phyloP scores from a whole-genome alignment of 2,888 invertebrate species.

The Phrixothrix hirtus region DNA sequence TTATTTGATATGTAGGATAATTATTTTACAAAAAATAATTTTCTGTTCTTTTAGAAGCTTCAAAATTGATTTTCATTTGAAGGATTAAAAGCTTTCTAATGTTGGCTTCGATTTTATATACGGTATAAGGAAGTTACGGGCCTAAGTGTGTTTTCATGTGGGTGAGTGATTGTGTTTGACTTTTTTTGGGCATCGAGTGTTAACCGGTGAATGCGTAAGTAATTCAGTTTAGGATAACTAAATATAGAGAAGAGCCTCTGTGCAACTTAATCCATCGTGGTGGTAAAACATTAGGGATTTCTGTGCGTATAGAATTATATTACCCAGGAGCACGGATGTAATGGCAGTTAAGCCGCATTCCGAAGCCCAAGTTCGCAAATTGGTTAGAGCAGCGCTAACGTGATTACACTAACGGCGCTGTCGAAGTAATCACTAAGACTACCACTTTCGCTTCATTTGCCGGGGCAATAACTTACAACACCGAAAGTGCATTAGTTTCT shows the following conservation, averaged over 20 bases:
- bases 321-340: slow-evolving; percentile 32
- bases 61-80: neutral
- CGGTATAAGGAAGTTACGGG: neutral
- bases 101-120: neutral
- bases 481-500: slow-evolving; percentile 38
- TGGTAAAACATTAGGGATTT: slow-evolving; percentile 29
- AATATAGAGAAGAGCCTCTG: slow-evolving; percentile 10
- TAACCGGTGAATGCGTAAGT: slow-evolving; percentile 7
- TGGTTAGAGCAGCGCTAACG: slow-evolving; percentile 38
- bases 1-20: no score
- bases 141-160: slow-evolving; percentile 6
- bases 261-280: slow-evolving; percentile 25
- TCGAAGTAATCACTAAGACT: slow-evolving; percentile 38
- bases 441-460: slow-evolving; percentile 40
- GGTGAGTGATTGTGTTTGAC: slow-evolving; percentile 9
- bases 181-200: slow-evolving; percentile 7
- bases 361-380: slow-evolving; percentile 36
- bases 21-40: no score
- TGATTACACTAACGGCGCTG: slow-evolving; percentile 39
- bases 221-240: slow-evolving; percentile 15
- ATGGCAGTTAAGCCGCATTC: slow-evolving; percentile 39
- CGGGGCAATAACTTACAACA: slow-evolving; percentile 37
- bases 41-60: no score
- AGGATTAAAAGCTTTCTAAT: neutral
- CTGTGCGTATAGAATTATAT: slow-evolving; percentile 34